Base-by-base conservation (phyloP, 2,113 vertebrate species). In the Tragelaphus imberbis region DNA sequence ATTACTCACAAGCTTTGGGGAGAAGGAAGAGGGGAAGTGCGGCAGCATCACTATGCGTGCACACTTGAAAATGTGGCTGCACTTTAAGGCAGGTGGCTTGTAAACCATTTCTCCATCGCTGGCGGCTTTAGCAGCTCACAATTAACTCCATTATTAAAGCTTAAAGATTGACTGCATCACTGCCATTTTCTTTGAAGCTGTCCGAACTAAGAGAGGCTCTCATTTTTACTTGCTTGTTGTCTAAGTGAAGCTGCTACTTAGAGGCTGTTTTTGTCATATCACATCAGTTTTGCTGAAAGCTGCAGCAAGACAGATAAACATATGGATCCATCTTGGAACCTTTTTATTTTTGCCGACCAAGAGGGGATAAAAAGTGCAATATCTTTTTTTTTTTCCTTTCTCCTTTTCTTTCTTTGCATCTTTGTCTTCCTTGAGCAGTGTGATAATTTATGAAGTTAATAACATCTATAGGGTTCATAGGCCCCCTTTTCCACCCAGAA, bases 221-320 rank as follows among this genome's bases (percentile, higher is more conserved):
- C 90, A 36, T 96, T 97, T 98, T 96, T 97, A 97, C 98, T 98
- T 98, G 98, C 97, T 98, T 98, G 98, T 98, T 98, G 96, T 98
- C 98, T 98, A 98, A 98, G 97, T 92, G 96, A 98, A 98, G 97
- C 96, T 98, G 97, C 98, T 98, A 96, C 97, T 97, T 98, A 97
- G 98, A 98, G 96, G 98, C 98, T 98, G 95, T 97, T 97, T 98
- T 98, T 98, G 98, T 98, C 98, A 94, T 96, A 98, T 97, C 98
- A 94, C 98, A 98, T 99, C 98, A 97, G 98, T 98, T 98, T 98
- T 97, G 88, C 98, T 98, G 98, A 98, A 98, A 99, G 98, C 98
- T 98, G 98, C 96, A 98, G 97, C 98, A 98, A 98, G 97, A 97
- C 98, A 98, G 98, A 98, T 98, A 98, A 98, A 98, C 97, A 98